Evolutionary conservation across 2,113 vertebrate species (phyloP), one percentile per base, ranked within the genome.

Genomic region (Psilopogon haemacephalus): DNA sequence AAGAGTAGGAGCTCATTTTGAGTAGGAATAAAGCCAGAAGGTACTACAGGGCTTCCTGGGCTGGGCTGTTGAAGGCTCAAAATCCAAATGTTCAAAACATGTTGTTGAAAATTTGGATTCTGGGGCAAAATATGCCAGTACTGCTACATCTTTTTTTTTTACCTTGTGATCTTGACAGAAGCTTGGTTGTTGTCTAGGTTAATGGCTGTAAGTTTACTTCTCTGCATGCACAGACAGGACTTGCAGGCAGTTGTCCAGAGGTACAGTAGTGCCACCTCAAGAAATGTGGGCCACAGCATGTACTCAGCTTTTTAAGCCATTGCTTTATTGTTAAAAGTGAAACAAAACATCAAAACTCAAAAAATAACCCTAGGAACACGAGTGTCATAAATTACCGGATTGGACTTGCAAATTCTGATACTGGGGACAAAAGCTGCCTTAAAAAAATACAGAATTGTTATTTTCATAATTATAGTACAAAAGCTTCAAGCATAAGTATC

Each of bases 331-430:
- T 88, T 91, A 62, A 76, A 93, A 64, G 64, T 68, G 33, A 83
- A 96, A 69, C 55, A 89, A 92, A 96, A 52, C 64, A 90, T 63
- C 19, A 93, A 84, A 54, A 37, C 7, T 19, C 48, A 80, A 69
- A 93, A 93, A 85, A 30, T 12, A 26, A 52, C 88, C 3, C 5
- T 78, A 88, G 82, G 77, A 91, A 88, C 55, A 65, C 63, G 33
- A 92, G 48, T 89, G 59, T 89, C 74, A 69, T 89, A 94, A 89
- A 92, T 91, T 94, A 76, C 85, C 74, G 84, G 54, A 88, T 81
- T 65, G 70, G 54, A 92, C 64, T 91, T 88, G 64, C 28, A 73
- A 91, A 87, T 89, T 85, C 76, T 35, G 71, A 91, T 89, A 88
- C 17, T 63, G 62, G 85, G 82, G 92, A 91, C 70, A 94, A 94